These are phyloP conservation scores for Aurelia sp. DNA, from an alignment of 30 jellyfish, hydroid and myxozoan species.

Conservation along the genomic window DNA sequence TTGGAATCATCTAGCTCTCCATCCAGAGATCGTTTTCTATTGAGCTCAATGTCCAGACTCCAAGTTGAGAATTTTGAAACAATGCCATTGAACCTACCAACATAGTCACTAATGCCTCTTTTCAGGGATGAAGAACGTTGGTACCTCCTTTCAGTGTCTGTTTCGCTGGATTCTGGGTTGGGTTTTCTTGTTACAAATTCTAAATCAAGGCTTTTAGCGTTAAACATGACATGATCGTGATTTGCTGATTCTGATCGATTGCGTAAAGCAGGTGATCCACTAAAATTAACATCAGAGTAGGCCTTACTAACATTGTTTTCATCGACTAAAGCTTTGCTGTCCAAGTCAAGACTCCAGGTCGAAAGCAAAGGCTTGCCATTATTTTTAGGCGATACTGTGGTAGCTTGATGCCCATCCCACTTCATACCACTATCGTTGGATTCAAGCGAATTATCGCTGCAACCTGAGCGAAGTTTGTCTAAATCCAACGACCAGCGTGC, in stretches of 20 bases:
- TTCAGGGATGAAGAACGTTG: slow-evolving; percentile 13
- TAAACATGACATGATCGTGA: slow-evolving; percentile 49
- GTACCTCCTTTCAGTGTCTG: slow-evolving; percentile 19
- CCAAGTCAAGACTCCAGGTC: slow-evolving; percentile 73
- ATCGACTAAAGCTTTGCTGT: slow-evolving; percentile 5
- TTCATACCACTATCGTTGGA: slow-evolving; percentile 33
- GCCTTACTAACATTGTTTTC: slow-evolving; percentile 50
- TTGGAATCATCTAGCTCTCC: slow-evolving; percentile 42
- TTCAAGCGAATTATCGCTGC: slow-evolving; percentile 25
- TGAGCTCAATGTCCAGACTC: slow-evolving; percentile 66
- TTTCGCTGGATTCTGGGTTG: neutral
- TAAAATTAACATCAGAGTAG: slow-evolving; percentile 43
- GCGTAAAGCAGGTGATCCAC: slow-evolving; percentile 57
- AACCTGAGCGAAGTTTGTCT: slow-evolving; percentile 60
- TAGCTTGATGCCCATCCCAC: slow-evolving; percentile 57
- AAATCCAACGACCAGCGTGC: slow-evolving; percentile 76
- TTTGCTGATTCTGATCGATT: slow-evolving; percentile 1
- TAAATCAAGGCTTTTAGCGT: slow-evolving; percentile 68
- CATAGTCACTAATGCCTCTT: slow-evolving; percentile 57
- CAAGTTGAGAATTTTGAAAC: slow-evolving; percentile 74
- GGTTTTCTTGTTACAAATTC: slow-evolving; percentile 41
- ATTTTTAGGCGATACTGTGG: neutral
- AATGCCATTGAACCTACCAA: slow-evolving; percentile 65
- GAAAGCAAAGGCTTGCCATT: slow-evolving; percentile 30
- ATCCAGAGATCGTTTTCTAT: slow-evolving; percentile 47